Evolutionary conservation across 1,140 invertebrate genomes (phyloP).

Genomic region (Lepidurus packardi): DNA sequence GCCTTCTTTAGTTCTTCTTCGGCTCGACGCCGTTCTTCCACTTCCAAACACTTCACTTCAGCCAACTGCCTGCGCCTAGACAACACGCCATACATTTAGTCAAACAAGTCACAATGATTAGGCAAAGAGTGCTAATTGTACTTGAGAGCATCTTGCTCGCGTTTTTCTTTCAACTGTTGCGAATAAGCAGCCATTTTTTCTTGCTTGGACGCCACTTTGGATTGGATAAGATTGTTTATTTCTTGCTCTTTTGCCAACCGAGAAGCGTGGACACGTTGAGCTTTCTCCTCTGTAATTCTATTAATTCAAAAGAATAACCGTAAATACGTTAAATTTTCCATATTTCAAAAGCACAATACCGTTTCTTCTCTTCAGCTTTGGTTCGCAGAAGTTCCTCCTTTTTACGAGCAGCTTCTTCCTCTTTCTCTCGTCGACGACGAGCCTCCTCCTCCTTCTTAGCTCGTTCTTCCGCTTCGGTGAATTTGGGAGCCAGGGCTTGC

Average conservation of each 20-base stretch:
- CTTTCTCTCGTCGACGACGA: conserved; percentile 30
- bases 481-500: not conserved
- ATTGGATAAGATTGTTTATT: not conserved
- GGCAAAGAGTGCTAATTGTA: not conserved
- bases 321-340: not conserved
- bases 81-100: not conserved
- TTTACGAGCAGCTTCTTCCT: conserved; percentile 32
- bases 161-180: not conserved
- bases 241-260: not conserved
- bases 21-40: not conserved
- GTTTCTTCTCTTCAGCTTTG: conserved; percentile 32
- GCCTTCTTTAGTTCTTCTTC: not conserved
- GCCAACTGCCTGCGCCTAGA: not conserved
- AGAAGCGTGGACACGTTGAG: not conserved
- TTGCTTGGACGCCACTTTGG: conserved; percentile 5
- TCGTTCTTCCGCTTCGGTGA: conserved; percentile 28
- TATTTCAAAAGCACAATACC: not conserved
- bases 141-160: not conserved
- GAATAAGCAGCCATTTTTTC: not conserved
- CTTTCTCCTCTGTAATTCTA: not conserved
- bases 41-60: not conserved
- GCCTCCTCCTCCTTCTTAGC: conserved; percentile 30
- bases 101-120: not conserved
- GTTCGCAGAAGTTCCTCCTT: conserved; percentile 28
- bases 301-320: no score